These are phyloP conservation scores for Lophotis ruficrista DNA, from an alignment of 2,113 vertebrate species.

Conservation along the genomic window DNA sequence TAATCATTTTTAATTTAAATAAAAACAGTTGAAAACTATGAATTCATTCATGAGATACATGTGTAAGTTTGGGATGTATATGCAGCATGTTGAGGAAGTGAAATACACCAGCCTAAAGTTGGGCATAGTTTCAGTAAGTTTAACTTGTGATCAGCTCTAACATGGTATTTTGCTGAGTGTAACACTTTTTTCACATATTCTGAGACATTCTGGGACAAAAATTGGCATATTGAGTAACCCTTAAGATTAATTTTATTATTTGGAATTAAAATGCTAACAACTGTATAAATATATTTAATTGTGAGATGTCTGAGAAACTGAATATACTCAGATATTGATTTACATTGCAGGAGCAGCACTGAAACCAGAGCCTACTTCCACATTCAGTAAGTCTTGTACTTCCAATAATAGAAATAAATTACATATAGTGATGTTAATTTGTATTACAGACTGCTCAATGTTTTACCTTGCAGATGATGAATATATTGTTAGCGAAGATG, in stretches of 20 bases:
- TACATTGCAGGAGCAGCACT: conserved; percentile 79
- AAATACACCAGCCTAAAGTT: neutral
- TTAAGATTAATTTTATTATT: neutral
- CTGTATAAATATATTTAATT: neutral
- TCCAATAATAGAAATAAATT: neutral
- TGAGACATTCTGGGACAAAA: neutral
- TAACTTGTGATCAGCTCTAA: neutral
- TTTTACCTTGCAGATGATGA: conserved; percentile 74
- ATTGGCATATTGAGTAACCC: neutral
- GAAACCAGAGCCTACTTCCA: conserved; percentile 81
- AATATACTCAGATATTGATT: neutral
- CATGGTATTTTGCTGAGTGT: neutral
- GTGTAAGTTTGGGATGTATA: neutral
- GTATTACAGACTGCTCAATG: neutral
- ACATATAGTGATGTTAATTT: neutral
- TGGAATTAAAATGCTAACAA: neutral
- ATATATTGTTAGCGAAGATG: conserved; percentile 75
- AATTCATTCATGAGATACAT: neutral
- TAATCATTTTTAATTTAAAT: neutral
- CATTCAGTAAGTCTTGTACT: conserved; percentile 52
- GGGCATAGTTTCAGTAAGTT: neutral
- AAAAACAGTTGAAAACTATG: neutral
- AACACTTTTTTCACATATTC: neutral
- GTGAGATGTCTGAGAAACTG: neutral
- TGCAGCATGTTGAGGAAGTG: neutral